A percentile compares a stretch with the other conserved stretches of the same genome.
Evolutionary conservation across 1,140 invertebrate genomes (phyloP).

Genomic region (Papilio helenus): DNA sequence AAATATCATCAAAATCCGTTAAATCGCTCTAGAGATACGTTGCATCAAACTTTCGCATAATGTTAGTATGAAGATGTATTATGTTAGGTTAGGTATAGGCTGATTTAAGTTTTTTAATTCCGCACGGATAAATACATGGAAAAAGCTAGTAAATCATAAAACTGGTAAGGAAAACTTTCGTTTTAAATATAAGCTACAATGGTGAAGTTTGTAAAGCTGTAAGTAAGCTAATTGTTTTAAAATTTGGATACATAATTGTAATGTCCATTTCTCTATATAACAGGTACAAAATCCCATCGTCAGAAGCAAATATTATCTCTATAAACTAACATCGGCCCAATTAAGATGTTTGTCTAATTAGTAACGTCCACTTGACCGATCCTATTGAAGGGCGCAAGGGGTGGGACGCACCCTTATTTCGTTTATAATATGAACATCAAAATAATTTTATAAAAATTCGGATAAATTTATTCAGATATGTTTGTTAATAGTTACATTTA

Average conservation of each 20-base stretch:
- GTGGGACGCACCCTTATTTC: slow-evolving; percentile 22
- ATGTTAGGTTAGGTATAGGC: too few relatives aligned
- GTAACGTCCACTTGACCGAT: slow-evolving; percentile 62
- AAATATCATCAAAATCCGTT: too few relatives aligned
- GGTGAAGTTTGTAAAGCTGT: too few relatives aligned
- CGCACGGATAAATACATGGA: too few relatives aligned
- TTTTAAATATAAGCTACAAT: too few relatives aligned
- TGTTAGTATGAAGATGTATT: too few relatives aligned
- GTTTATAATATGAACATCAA: not conserved
- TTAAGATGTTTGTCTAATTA: slow-evolving; percentile 70
- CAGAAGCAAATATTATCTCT: slow-evolving; percentile 45
- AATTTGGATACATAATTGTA: not conserved
- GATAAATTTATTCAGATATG: not conserved
- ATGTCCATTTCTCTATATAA: not conserved
- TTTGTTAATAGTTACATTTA: not conserved
- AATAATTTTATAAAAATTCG: not conserved
- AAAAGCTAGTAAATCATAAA: too few relatives aligned
- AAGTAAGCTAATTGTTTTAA: not conserved
- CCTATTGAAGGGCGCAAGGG: slow-evolving; percentile 43
- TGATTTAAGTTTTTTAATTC: too few relatives aligned
- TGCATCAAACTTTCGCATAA: too few relatives aligned
- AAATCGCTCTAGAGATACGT: too few relatives aligned
- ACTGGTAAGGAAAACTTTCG: too few relatives aligned
- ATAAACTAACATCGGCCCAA: slow-evolving; percentile 54
- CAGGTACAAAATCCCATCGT: not conserved